Conservation (phyloP, 2,797 vertebrate genomes). For the Emydoidea blandingii region DNA sequence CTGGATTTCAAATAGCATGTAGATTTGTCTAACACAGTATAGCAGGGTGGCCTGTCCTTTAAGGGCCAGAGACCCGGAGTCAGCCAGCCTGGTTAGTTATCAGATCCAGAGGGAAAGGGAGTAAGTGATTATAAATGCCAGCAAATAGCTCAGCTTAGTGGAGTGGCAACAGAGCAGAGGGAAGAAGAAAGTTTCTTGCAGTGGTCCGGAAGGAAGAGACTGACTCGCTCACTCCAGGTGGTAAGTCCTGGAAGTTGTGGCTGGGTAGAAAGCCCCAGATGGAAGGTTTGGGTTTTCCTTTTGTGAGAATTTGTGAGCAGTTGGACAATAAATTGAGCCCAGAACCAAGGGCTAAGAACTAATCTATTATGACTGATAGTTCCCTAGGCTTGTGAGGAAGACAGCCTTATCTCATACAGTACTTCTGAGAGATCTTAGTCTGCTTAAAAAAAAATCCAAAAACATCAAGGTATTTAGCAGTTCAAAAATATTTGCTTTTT, state of each 20-base stretch:
- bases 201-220: background rate
- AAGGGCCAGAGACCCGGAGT: background rate
- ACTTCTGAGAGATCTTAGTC: background rate
- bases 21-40: slow-evolving; percentile 5
- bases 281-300: background rate
- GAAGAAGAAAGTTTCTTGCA: background rate
- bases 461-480: background rate
- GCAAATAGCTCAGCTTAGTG: background rate
- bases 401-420: background rate
- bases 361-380: background rate
- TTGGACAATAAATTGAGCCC: background rate
- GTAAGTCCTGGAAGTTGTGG: background rate
- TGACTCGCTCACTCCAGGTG: background rate
- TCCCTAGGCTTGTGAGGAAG: background rate
- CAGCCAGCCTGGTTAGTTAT: background rate
- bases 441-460: background rate
- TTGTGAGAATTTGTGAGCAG: background rate
- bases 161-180: background rate
- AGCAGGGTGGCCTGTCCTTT: background rate
- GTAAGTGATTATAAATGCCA: background rate
- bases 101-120: background rate
- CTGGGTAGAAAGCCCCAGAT: background rate
- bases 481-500: background rate
- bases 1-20: slow-evolving; percentile 38
- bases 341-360: background rate